Base-by-base conservation (phyloP, 2,888 invertebrate genomes). In the Dysmachus trigonus region DNA sequence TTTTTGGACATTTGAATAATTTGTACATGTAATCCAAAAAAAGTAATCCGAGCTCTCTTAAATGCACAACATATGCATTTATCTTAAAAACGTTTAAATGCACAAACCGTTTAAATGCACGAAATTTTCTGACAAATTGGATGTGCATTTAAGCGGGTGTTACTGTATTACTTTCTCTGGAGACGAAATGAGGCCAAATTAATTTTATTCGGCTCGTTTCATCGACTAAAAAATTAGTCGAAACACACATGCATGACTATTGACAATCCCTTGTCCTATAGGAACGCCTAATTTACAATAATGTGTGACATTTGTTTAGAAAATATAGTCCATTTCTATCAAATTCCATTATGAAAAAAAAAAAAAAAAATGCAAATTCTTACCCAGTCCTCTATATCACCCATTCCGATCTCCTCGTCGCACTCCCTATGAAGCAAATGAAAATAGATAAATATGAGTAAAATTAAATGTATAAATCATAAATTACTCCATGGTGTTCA, bases 381-480 rank as follows among this genome's bases (percentile, higher is more conserved):
- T 92, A 97, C 96, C 92, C 96, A 94, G 88, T 96, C 95, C 90
- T 97, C 97, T 31, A 96, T 93, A 89, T 97, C 95, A 4, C 96
- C 96, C 91, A 97, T 95, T 86, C 97, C 96, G 88, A 98, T 95
- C 89, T 96, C 95, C 91, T 97, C 96, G 90, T 98, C 98, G 90
- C 98, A 96, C 92, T 98, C 98, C 91, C 97, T 98, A 94, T 85
- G 79, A 86, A 85, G 10, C 3, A 41, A 41, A 22, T 13, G n/a
- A 5, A 72, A 27, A 27, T 72, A n/a, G 72, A 22, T 71, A 82
- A 27, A 62, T 7, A n/a, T n/a, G n/a, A n/a, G 10, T 2, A 18
- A 6, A 62, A 7, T 3, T 31, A 18, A 53, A 31, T 8, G 8
- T 88, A 77, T 88, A 88, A 72, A 15, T 82, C 8, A 73, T n/a